Percentiles rank a stretch among this genome's conserved stretches.
Conservation (phyloP, 2,888 invertebrate genomes). For the Mechanitis mazaeus region DNA sequence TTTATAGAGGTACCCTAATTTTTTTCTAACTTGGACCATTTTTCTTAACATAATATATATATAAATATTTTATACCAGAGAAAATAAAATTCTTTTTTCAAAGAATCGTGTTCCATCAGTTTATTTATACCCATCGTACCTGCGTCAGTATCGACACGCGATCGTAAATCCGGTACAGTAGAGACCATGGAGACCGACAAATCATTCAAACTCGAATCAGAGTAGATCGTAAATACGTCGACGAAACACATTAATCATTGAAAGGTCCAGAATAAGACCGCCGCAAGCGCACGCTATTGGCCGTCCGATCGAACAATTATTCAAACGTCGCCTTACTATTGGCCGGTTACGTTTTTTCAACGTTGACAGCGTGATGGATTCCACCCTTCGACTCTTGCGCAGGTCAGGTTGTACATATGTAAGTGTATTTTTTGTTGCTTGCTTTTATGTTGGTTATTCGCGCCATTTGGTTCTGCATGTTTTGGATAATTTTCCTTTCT, state of each 20-base stretch:
- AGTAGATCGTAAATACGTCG: constrained; percentile 63
- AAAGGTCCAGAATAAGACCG: constrained; percentile 58
- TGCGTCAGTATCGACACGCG: constrained; percentile 44
- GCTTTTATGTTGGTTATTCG: constrained; percentile 17
- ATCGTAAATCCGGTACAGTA: constrained; percentile 61
- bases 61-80: no score
- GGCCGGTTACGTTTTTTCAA: constrained; percentile 49
- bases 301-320: constrained; percentile 68
- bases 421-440: constrained; percentile 23
- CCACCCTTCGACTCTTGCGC: constrained; percentile 72
- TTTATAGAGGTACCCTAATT: no score
- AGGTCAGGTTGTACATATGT: constrained; percentile 30
- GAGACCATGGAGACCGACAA: constrained; percentile 60
- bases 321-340: constrained; percentile 65
- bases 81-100: background rate
- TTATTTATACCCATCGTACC: constrained; percentile 2
- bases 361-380: constrained; percentile 70
- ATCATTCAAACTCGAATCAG: constrained; percentile 67
- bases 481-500: constrained; percentile 9
- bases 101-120: background rate
- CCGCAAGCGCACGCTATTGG: constrained; percentile 65
- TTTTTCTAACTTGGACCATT: no score
- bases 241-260: constrained; percentile 66
- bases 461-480: constrained; percentile 11
- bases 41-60: no score